phyloP scores from a whole-genome alignment of 2,113 vertebrate genomes.

The Capreolus pygargus region DNA sequence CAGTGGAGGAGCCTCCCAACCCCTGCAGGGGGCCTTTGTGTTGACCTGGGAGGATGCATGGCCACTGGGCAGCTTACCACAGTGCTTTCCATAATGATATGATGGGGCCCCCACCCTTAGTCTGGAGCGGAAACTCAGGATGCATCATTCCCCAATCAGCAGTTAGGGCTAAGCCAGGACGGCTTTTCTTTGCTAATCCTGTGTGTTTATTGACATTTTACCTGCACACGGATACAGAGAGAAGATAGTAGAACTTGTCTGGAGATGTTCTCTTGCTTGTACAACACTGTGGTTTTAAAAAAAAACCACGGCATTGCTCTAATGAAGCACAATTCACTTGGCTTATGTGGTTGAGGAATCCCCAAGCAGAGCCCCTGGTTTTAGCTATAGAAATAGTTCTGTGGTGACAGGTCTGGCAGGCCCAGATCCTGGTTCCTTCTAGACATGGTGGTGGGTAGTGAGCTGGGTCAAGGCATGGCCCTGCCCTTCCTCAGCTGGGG shows the following conservation, averaged over 20 bases:
- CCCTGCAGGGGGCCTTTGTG: background rate
- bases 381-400: background rate
- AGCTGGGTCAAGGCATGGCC: background rate
- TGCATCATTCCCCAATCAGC: background rate
- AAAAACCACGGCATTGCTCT: fast-evolving
- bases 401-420: background rate
- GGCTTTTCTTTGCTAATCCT: background rate
- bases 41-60: fast-evolving
- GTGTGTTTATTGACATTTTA: background rate
- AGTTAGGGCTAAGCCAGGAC: background rate
- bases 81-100: background rate
- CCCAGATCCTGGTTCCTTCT: background rate
- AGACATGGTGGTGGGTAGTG: background rate
- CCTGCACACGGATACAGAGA: background rate
- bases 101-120: background rate
- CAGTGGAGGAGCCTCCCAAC: background rate
- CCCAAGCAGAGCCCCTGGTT: background rate
- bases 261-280: background rate
- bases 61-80: background rate
- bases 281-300: background rate
- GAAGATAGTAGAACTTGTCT: background rate
- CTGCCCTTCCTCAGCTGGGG: background rate
- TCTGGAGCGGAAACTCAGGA: background rate
- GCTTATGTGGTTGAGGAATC: background rate
- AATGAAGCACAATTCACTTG: background rate